A percentile compares a stretch with the other conserved stretches of the same genome.
Evolutionary conservation across 2,113 vertebrate genomes (phyloP).

Genomic region (Globicephala melas): DNA sequence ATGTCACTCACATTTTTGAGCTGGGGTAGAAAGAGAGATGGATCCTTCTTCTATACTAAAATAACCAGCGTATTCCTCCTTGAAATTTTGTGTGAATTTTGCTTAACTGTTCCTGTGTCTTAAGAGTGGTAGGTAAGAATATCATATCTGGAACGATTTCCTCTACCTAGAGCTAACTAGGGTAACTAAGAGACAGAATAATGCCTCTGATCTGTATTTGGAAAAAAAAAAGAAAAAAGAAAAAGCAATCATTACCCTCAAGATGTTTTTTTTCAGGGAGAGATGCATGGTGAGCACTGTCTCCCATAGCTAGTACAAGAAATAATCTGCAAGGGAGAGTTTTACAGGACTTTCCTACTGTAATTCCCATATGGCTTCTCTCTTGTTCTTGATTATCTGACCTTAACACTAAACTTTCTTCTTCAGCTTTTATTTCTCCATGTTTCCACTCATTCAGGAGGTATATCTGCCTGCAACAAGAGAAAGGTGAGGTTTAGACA

Average conservation of each 20-base stretch:
- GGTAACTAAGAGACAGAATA: neutral
- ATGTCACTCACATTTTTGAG: neutral
- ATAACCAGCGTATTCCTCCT: rapidly evolving
- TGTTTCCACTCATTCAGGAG: neutral
- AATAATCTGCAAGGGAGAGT: neutral
- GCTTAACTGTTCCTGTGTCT: neutral
- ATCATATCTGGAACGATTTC: neutral
- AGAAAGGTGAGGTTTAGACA: neutral
- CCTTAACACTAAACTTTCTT: neutral
- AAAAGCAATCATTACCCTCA: neutral
- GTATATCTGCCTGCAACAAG: neutral
- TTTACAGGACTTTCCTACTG: neutral
- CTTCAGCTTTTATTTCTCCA: neutral
- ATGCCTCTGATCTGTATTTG: neutral
- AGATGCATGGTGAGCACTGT: neutral
- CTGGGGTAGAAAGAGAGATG: neutral
- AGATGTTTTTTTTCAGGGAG: neutral
- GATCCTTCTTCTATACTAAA: neutral
- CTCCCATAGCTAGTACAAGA: neutral
- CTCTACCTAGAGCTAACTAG: neutral
- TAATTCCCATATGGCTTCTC: neutral
- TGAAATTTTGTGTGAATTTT: neutral
- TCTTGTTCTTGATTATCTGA: neutral
- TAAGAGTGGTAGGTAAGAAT: neutral
- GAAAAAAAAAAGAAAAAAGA: neutral